Evolutionary conservation across 1,140 invertebrate species (phyloP), one percentile per base, ranked within the genome.

Genomic region (Caenorhabditis latens): DNA sequence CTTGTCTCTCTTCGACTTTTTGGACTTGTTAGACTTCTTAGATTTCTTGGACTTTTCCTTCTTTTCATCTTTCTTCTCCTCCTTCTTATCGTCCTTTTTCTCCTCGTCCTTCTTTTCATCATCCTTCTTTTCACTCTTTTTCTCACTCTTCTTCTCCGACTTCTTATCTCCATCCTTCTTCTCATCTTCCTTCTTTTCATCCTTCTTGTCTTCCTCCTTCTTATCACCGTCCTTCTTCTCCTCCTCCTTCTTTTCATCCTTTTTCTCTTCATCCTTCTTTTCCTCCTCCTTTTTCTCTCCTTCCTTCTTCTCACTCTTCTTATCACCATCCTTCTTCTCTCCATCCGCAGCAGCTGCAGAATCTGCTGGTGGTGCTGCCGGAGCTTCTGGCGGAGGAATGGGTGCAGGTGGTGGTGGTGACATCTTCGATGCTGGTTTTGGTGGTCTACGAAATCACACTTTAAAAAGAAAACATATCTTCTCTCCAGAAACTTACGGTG

Each of bases 291-390:
- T 67, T 16, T 67, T 42, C 8, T 67, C 63, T 14, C 21, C 63
- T 19, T 67, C 63, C 63, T 67, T 67, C 40, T 67, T 67, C 24
- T 67, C 63, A 14, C 24, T 61, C 63, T 67, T 67, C 63, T 67
- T 40, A 67, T 67, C 63, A 32, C 24, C 63, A 67, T 67, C 63
- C 63, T 67, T 67, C 32, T 67, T 67, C 32, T 67, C 63, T 42
- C 63, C 63, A 4, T 67, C 63, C 13, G 63, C 63, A 0, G 63
- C 63, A 5, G 63, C 24, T 14, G 63, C 63, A 40, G 63, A 32
- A 40, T 8, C 63, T 40, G 63, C 63, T 14, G 63, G 63, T 2
- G 63, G 24, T 21, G 57, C 57, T 16, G 9, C 19, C 8, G 57
- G 8, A 61, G 57, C 57, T 3, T 61, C 57, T 24, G 57, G 57